phyloP scores from a whole-genome alignment of 2,888 invertebrate genomes.

The Agrochola lota region DNA sequence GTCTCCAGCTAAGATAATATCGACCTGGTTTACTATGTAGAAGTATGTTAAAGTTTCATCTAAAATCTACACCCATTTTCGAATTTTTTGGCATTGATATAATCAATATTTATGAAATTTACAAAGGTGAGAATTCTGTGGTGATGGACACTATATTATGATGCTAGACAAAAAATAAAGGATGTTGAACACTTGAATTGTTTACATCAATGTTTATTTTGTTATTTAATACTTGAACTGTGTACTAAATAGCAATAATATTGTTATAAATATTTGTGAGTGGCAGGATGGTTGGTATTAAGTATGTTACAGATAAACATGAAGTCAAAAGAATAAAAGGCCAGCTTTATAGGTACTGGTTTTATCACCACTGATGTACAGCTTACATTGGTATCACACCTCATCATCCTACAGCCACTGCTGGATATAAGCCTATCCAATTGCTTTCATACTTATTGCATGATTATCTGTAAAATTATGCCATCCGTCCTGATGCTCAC shows the following conservation, averaged over 20 bases:
- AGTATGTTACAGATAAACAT: conserved; percentile 1
- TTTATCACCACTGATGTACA: neutral
- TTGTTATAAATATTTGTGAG: conserved; percentile 2
- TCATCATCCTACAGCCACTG: neutral
- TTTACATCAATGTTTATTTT: conserved; percentile 9
- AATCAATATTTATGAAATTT: too few relatives aligned
- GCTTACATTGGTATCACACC: too few relatives aligned
- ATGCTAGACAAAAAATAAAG: neutral
- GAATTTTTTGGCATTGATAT: too few relatives aligned
- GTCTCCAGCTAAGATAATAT: too few relatives aligned
- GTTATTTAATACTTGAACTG: neutral
- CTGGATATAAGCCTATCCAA: neutral
- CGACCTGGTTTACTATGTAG: too few relatives aligned
- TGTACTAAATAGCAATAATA: conserved; percentile 3
- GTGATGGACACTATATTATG: too few relatives aligned
- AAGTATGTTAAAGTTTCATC: too few relatives aligned
- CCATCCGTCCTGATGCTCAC: neutral
- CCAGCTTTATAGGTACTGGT: neutral
- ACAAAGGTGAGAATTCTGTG: too few relatives aligned
- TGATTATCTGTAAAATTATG: neutral
- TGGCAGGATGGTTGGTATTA: neutral
- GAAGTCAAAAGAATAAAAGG: neutral
- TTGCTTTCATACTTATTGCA: neutral
- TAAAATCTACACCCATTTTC: too few relatives aligned
- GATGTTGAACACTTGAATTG: neutral